Base-by-base conservation (phyloP, 1,140 invertebrate genomes). In the Eufriesea mexicana region DNA sequence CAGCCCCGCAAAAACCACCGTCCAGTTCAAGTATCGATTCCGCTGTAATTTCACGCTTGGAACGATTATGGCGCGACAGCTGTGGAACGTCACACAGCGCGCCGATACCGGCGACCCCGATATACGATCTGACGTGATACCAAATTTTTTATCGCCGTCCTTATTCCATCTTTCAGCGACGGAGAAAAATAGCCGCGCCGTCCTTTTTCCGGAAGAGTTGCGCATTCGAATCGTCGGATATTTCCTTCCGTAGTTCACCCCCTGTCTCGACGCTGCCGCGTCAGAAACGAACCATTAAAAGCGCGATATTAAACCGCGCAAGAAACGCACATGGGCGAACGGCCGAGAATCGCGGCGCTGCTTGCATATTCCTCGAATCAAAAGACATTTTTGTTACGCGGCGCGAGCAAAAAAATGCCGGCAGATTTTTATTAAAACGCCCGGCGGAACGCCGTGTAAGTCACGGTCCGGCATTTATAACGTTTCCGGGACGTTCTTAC, bases 21-120 rank as follows among this genome's bases (percentile, higher is more conserved):
- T 20, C 70, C 83, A 49, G 67, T 59, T 81, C 75, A 74, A 81
- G 82, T 88, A 88, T 88, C 87, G 86, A 88, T 88, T 85, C 83
- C 61, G 62, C 83, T 78, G 86, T 85, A 88, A 88, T 88, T 88
- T 88, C 87, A 88, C 87, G 86, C 83, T 88, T 82, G 70, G 75
- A 87, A 85, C 86, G 86, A 88, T 88, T 85, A 87, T 87, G 80
- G 66, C 75, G 83, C 87, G 83, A 83, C 86, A 88, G 87, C 87
- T 88, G 87, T 61, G 79, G 75, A 87, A 87, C 75, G 86, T 81
- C 85, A 79, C 86, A 84, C 62, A 86, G n/a, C 28, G n/a, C 51
- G 23, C 28, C 47, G 75, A 77, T 74, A 84, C 73, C 55, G 23
- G 28, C 71, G 74, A 64, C 62, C 86, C 35, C 72, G 70, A 87